Evolutionary conservation across 2,797 vertebrate genomes (phyloP), one percentile per base, ranked within the genome.

Genomic region (Hyperoplus immaculatus): DNA sequence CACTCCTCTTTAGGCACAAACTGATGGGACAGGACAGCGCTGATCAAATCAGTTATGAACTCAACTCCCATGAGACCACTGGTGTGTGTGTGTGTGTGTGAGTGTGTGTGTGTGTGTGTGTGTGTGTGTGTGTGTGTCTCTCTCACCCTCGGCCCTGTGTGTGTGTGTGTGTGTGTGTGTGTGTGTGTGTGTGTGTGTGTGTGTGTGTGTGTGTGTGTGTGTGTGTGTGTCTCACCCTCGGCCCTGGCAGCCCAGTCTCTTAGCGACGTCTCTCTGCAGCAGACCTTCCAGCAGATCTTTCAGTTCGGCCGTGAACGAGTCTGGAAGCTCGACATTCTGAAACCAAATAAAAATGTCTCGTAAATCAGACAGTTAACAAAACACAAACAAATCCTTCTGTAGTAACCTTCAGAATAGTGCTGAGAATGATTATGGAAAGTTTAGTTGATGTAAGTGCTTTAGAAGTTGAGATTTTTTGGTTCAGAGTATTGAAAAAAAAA

Each of bases 291-390:
- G 83, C 2, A 98, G 96, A 55, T 96, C 96, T 93, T 97, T 97
- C 47, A 99, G 95, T 59, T 99, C 97, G 0, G 95, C 93, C 1
- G 97, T 97, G 91, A 99, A 99, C 0, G 96, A 95, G 57, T 99
- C 98, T 0, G 98, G 98, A 55, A 99, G 94, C 88, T 99, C 98
- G 92, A 99, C 97, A 0, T 99, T 97, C 98, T 99, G 53, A 0
- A 10, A 6, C 4, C 29, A 29, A 29, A 29, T 29, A 29, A 29
- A 29, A 29, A 29, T 29, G 29, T 29, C 29, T 29, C 29, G 29
- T 29, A 29, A 29, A 29, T 29, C 29, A 29, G 29, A 3, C 29
- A 29, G 29, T 29, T 29, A 29, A 29, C 29, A 29, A 3, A 2
- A 29, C 29, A 29, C 3, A 2, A 29, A 29, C 29, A 29, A 29